phyloP scores from a whole-genome alignment of 2,888 invertebrate species.

The Pegoplata infirma region DNA sequence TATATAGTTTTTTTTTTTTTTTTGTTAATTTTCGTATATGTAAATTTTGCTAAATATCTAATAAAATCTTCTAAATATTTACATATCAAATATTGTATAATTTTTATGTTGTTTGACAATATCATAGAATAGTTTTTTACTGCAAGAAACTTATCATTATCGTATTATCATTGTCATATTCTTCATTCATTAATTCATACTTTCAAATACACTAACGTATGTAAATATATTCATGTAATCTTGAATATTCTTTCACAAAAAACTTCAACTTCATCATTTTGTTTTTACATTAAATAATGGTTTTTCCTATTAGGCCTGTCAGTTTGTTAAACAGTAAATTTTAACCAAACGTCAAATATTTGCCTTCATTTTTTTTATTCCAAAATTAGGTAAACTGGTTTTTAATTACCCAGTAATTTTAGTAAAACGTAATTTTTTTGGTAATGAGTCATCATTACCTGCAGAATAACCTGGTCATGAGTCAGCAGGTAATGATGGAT shows the following conservation, averaged over 20 bases:
- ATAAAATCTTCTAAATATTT: constrained; percentile 3
- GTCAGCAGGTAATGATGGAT: no score
- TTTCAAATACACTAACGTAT: background rate
- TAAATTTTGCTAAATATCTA: constrained; percentile 30
- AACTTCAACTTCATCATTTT: constrained; percentile 20
- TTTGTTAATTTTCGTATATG: background rate
- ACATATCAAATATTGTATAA: constrained; percentile 17
- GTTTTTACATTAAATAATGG: no score
- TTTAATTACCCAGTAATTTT: no score
- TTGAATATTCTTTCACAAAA: background rate
- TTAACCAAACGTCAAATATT: no score
- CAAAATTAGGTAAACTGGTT: no score
- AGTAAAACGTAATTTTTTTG: no score
- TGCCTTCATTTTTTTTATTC: no score
- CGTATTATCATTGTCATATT: background rate
- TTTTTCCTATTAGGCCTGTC: no score
- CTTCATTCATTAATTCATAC: background rate
- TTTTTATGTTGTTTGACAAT: constrained; percentile 6
- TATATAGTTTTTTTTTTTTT: background rate
- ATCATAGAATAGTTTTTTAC: background rate
- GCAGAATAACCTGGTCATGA: no score
- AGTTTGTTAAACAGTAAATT: no score
- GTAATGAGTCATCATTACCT: no score
- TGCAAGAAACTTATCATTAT: background rate
- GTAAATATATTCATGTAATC: constrained; percentile 1